phyloP scores from a whole-genome alignment of 64 coral and sea anemone species.

The Platygyra sinensis region DNA sequence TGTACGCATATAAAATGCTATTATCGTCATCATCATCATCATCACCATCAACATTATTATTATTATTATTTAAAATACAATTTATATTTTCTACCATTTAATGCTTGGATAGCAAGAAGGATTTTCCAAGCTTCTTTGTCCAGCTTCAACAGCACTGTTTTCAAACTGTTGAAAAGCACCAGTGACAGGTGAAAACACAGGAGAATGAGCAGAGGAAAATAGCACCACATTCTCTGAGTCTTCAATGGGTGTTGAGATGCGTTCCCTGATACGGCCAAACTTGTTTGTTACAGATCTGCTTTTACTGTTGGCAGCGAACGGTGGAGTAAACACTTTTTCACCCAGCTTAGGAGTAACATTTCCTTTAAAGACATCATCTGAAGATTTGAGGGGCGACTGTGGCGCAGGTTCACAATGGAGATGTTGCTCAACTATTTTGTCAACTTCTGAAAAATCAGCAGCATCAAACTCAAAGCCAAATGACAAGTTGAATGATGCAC shows the following conservation, averaged over 20 bases:
- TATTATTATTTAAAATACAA: no score
- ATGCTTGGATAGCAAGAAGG: neutral
- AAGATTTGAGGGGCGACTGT: neutral
- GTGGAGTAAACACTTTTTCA: neutral
- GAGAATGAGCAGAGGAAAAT: slow-evolving; percentile 61
- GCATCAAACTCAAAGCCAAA: slow-evolving; percentile 97
- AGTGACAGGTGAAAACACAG: slow-evolving; percentile 78
- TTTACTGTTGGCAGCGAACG: neutral
- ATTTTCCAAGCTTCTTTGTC: slow-evolving; percentile 11
- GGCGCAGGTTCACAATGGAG: neutral
- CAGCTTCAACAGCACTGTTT: neutral
- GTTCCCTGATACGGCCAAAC: slow-evolving; percentile 40
- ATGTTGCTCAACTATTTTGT: slow-evolving; percentile 78
- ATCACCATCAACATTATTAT: no score
- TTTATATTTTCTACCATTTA: neutral
- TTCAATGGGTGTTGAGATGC: slow-evolving; percentile 92
- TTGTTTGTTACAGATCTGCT: neutral
- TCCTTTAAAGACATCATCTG: neutral
- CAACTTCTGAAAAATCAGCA: slow-evolving; percentile 78
- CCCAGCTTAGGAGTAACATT: neutral
- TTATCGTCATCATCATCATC: no score
- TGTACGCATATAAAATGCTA: no score
- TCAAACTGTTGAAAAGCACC: neutral
- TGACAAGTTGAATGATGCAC: slow-evolving; percentile 69
- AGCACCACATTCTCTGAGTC: slow-evolving; percentile 45